Percentiles rank a stretch among this genome's conserved stretches.
Evolutionary conservation across 23 tunicate species (phyloP).

Genomic region (Trididemnum clinides): DNA sequence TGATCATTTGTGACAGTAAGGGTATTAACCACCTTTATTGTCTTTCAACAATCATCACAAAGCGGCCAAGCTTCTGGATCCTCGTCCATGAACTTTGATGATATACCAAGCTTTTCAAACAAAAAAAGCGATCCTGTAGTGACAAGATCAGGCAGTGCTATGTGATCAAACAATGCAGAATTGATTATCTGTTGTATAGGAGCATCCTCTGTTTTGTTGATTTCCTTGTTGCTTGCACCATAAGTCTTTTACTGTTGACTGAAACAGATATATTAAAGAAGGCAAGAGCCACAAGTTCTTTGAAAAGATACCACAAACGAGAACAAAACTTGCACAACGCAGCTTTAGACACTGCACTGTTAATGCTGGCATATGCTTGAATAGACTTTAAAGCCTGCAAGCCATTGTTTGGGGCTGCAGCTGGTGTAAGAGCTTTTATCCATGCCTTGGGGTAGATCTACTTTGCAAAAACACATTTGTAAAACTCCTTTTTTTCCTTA

Average conservation of each 20-base stretch:
- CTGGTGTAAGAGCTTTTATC: constrained; percentile 13
- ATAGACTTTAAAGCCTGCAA: neutral
- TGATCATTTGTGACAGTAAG: constrained; percentile 18
- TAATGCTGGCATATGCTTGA: constrained; percentile 28
- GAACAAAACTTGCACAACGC: constrained; percentile 16
- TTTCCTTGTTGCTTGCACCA: neutral
- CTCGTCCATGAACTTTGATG: neutral
- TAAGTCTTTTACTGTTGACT: neutral
- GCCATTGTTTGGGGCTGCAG: constrained; percentile 12
- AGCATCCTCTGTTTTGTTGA: constrained; percentile 11
- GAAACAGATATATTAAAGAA: neutral
- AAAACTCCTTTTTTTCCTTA: neutral
- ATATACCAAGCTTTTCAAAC: constrained; percentile 23
- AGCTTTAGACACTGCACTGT: constrained; percentile 18
- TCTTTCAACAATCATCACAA: neutral
- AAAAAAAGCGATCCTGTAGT: neutral
- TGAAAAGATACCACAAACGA: constrained; percentile 3
- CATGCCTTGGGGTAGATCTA: constrained; percentile 3
- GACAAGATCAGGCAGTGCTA: constrained; percentile 14
- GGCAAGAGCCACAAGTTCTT: constrained; percentile 16
- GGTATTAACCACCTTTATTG: neutral
- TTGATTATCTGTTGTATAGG: constrained; percentile 1
- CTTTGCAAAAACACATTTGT: constrained; percentile 6
- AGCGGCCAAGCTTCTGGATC: constrained; percentile 1
- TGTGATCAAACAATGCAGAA: neutral